phyloP scores from a whole-genome alignment of 1,140 invertebrate species.

The Spodoptera litura region DNA sequence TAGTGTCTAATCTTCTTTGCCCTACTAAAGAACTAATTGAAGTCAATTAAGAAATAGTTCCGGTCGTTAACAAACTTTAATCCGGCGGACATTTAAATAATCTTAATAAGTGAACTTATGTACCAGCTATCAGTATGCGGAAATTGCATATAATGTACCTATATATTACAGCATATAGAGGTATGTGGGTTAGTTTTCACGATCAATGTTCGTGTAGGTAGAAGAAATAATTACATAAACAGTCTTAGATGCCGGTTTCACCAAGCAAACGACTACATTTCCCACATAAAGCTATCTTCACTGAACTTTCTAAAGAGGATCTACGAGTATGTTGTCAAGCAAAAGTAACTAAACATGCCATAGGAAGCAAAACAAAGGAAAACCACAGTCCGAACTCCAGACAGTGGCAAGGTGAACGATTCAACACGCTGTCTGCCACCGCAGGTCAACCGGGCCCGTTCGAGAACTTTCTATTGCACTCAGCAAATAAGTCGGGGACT shows the following conservation, averaged over 20 bases:
- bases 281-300: constrained; percentile 18
- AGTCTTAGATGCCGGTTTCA: constrained; percentile 11
- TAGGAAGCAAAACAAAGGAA: constrained; percentile 51
- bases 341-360: constrained; percentile 28
- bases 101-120: not conserved
- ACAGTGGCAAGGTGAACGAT: constrained; percentile 58
- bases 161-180: no score
- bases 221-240: constrained; percentile 6
- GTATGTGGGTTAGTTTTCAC: not conserved
- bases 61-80: constrained; percentile 22
- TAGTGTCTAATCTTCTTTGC: no score
- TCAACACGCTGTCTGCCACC: constrained; percentile 59
- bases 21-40: constrained; percentile 7
- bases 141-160: no score
- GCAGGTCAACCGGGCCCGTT: constrained; percentile 64
- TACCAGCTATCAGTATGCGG: no score
- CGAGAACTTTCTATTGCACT: constrained; percentile 73
- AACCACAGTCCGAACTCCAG: constrained; percentile 49
- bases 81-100: constrained; percentile 15
- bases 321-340: constrained; percentile 34
- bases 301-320: constrained; percentile 14
- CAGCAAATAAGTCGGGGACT: constrained; percentile 76
- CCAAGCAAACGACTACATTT: not conserved
- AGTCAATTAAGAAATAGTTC: not conserved
- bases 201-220: not conserved